A percentile compares a stretch with the other conserved stretches of the same genome.
phyloP scores from a whole-genome alignment of 1,140 invertebrate species.

The Mesaphorura yosii region DNA sequence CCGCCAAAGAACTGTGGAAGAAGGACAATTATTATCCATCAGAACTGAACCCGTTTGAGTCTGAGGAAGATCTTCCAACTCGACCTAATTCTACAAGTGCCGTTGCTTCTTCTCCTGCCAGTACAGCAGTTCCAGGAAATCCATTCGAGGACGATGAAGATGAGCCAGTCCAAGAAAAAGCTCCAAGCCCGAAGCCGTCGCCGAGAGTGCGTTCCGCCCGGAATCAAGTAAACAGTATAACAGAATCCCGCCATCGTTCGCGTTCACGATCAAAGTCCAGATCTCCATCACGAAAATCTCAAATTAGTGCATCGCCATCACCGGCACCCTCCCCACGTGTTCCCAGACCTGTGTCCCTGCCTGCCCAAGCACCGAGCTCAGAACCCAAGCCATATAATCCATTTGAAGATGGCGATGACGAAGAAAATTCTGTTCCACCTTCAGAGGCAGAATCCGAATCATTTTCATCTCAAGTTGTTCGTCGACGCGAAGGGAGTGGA shows the following conservation, averaged over 20 bases:
- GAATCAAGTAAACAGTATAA: slow-evolving; percentile 2
- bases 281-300: slow-evolving; percentile 11
- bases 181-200: slow-evolving; percentile 31
- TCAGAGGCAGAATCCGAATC: not conserved
- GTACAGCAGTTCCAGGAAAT: too few relatives aligned
- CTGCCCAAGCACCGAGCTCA: not conserved
- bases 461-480: not conserved
- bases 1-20: slow-evolving; percentile 11
- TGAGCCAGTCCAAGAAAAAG: slow-evolving; percentile 41
- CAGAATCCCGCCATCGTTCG: not conserved
- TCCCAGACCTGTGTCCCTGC: not conserved
- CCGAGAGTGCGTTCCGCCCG: slow-evolving; percentile 6
- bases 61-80: slow-evolving; percentile 31
- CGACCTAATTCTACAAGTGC: too few relatives aligned
- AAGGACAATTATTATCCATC: slow-evolving; percentile 50
- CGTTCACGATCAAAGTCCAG: too few relatives aligned
- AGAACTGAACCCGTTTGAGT: slow-evolving; percentile 56
- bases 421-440: slow-evolving; percentile 29
- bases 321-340: not conserved
- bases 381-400: slow-evolving; percentile 21
- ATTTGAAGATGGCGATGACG: slow-evolving; percentile 46
- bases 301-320: not conserved
- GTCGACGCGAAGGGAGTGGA: slow-evolving; percentile 10
- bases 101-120: too few relatives aligned
- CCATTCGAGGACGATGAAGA: slow-evolving; percentile 51